These are phyloP conservation scores for Cichladusa arquata DNA, from an alignment of 2,113 vertebrate species.

Conservation along the genomic window DNA sequence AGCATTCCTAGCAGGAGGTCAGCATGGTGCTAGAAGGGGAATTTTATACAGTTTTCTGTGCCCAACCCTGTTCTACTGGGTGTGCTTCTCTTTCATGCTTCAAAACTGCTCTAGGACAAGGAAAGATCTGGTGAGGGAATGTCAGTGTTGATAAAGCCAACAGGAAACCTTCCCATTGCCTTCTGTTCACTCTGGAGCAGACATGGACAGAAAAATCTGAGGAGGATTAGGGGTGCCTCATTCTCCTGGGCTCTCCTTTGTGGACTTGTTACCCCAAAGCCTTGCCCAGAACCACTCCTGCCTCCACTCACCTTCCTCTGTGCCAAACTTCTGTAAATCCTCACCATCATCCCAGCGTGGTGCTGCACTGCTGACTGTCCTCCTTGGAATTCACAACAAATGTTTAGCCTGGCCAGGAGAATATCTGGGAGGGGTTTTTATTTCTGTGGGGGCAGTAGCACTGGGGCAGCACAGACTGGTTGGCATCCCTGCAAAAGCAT, in stretches of 20 bases:
- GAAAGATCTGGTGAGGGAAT: background rate
- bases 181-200: background rate
- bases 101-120: background rate
- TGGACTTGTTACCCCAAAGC: background rate
- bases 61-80: background rate
- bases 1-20: background rate
- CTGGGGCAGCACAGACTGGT: background rate
- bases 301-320: background rate
- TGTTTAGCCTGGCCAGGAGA: background rate
- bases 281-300: background rate
- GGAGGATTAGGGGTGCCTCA: background rate
- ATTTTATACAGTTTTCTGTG: background rate
- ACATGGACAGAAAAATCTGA: background rate
- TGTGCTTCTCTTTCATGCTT: background rate
- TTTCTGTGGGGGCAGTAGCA: background rate
- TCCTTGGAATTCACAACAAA: background rate
- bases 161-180: background rate
- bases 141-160: background rate
- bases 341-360: background rate
- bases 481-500: conserved; percentile 47
- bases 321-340: background rate
- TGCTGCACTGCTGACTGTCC: background rate
- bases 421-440: background rate
- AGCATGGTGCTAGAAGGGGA: background rate
- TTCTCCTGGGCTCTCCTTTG: background rate